phyloP scores from a whole-genome alignment of 2,797 vertebrate species.

The Tapirus indicus region DNA sequence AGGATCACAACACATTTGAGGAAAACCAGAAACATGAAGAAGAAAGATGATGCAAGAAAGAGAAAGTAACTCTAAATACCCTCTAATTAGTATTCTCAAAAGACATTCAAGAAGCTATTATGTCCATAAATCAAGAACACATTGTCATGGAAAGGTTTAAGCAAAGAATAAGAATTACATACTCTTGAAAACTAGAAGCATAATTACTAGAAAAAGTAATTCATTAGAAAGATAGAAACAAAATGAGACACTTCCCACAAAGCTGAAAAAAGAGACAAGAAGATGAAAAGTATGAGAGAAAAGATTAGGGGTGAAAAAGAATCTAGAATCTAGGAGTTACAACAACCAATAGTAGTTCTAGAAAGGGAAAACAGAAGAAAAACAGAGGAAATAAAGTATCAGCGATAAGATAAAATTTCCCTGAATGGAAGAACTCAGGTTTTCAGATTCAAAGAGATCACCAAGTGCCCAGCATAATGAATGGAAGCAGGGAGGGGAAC shows the following conservation, averaged over 20 bases:
- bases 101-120: neutral
- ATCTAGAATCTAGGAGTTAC: neutral
- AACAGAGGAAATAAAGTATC: neutral
- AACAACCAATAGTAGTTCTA: neutral
- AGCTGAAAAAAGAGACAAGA: neutral
- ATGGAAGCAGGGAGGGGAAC: too few relatives aligned
- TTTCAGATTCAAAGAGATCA: constrained; percentile 8
- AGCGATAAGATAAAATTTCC: neutral
- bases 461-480: neutral
- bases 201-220: neutral
- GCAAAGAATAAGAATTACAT: neutral
- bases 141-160: neutral
- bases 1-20: neutral
- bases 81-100: neutral
- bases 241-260: neutral
- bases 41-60: neutral
- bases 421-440: neutral
- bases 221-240: neutral
- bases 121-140: neutral
- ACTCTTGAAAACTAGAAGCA: neutral
- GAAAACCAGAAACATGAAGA: constrained; percentile 19
- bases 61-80: neutral
- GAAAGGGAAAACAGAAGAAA: neutral
- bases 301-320: neutral
- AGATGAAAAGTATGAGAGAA: neutral